Conservation (phyloP, 2,888 invertebrate genomes). For the Willowsia nigromaculata region DNA sequence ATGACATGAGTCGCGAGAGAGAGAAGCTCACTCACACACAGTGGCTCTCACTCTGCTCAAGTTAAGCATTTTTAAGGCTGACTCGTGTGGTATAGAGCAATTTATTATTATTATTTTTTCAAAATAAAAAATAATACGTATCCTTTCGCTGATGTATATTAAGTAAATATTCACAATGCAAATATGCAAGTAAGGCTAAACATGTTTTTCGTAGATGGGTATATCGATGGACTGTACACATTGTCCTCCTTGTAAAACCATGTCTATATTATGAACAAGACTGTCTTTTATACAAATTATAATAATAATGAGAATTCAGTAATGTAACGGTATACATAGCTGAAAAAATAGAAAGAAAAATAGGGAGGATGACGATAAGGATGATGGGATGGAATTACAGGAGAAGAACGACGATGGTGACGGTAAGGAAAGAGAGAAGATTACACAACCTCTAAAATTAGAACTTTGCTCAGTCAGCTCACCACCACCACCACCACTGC, state of each 20-base stretch:
- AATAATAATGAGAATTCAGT: conserved; percentile 14
- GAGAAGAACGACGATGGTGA: conserved; percentile 7
- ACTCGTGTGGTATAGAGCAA: conserved; percentile 17
- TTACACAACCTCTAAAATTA: conserved; percentile 73
- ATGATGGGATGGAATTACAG: conserved; percentile 17
- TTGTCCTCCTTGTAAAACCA: neutral
- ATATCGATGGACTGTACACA: neutral
- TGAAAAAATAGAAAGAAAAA: neutral
- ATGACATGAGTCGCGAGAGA: conserved; percentile 5
- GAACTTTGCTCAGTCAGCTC: conserved; percentile 44
- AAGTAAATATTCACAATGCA: neutral
- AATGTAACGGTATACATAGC: conserved; percentile 19
- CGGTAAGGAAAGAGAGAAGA: conserved; percentile 28
- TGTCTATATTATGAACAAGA: neutral
- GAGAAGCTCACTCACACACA: neutral
- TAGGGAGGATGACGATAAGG: neutral
- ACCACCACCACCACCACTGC: neutral
- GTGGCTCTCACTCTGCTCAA: too few relatives aligned
- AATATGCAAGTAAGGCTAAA: neutral
- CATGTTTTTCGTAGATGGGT: neutral
- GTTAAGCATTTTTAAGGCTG: neutral
- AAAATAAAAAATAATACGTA: neutral
- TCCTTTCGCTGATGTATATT: neutral
- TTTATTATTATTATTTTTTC: conserved; percentile 2
- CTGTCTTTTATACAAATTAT: neutral